phyloP scores from a whole-genome alignment of 2,888 invertebrate species.

The Deroplatys truncata region DNA sequence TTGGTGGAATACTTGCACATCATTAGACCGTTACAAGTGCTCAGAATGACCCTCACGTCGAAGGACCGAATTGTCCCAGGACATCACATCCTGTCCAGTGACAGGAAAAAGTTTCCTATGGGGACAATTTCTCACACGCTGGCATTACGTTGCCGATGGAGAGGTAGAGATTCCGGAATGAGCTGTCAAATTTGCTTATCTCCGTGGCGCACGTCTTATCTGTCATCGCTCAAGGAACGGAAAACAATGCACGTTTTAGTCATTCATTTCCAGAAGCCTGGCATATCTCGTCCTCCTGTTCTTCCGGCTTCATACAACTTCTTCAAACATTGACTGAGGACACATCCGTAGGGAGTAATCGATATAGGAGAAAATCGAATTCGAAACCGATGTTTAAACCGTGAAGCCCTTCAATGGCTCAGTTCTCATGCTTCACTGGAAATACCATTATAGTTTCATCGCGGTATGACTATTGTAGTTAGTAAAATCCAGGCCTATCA shows the following conservation, averaged over 20 bases:
- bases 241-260: neutral
- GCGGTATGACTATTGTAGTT: too few species aligned
- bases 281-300: neutral
- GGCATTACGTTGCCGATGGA: neutral
- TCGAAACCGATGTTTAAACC: too few species aligned
- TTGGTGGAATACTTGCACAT: neutral
- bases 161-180: neutral
- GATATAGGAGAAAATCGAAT: too few species aligned
- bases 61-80: neutral
- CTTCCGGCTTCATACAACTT: too few species aligned
- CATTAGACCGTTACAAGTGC: neutral
- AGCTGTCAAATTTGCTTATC: constrained; percentile 2
- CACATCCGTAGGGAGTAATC: too few species aligned
- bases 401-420: too few species aligned
- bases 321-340: too few species aligned
- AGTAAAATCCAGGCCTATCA: too few species aligned
- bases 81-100: neutral
- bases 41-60: neutral
- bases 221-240: neutral
- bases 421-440: too few species aligned
- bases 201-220: neutral
- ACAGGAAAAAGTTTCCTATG: neutral
- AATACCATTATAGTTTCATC: too few species aligned
- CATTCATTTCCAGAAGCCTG: neutral
- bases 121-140: neutral